Evolutionary conservation across 35 echinoderm and acorn worm species (phyloP), one percentile per base, ranked within the genome.

Genomic region (Ptychodera flava): DNA sequence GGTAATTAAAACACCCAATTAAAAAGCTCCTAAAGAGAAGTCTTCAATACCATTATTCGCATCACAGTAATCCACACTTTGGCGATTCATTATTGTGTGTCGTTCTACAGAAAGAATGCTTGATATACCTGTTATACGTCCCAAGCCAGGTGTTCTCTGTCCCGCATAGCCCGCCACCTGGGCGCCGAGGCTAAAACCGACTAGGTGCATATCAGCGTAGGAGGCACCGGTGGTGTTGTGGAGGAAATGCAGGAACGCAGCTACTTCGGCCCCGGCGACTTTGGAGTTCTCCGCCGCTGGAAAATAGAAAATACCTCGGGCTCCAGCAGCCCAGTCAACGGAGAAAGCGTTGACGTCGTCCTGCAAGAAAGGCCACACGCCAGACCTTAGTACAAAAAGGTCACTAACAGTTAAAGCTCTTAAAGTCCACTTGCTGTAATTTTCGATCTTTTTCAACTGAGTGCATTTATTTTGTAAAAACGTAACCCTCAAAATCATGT

Each of bases 131-230:
- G 78, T 80, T 31, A 91, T 86, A 31, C 89, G 84, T 34, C 78
- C 89, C 0, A 91, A 28, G 78, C 87, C 87, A 14, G 83, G 52
- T 22, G 45, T 76, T 30, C 83, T 33, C 35, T 94, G 88, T 15
- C 92, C 92, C 30, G 89, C 92, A 38, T 88, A 94, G 16, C 89
- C 93, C 0, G 81, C 80, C 1, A 87, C 79, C 29, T 94, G 93
- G 33, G 89, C 85, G 10, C 93, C 93, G 16, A 94, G 78, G 45
- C 93, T 94, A 78, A 91, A 89, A 6, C 93, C 93, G 33, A 94
- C 88, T 28, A 94, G 36, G 35, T 94, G 89, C 85, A 88, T 94
- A 16, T n/a, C 80, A 1, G 34, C 22, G 36, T 88, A 94, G 0
- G 81, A 79, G 29, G 89, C 86, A 31, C 86, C 83, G 1, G 77